phyloP scores from a whole-genome alignment of 1,140 invertebrate genomes.

The Maniola jurtina region DNA sequence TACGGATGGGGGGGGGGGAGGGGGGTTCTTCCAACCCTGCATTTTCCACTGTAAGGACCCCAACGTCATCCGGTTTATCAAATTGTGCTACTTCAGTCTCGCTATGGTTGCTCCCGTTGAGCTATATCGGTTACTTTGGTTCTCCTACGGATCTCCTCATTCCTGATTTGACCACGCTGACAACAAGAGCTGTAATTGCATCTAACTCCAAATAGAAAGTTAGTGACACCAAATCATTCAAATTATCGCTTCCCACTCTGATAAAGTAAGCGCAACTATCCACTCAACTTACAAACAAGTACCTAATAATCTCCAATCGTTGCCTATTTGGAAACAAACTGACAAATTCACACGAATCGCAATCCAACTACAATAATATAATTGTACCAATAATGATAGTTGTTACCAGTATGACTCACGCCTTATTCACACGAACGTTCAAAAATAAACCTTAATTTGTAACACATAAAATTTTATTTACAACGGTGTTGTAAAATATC shows the following conservation, averaged over 20 bases:
- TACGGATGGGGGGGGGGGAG: no score
- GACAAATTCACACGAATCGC: slow-evolving; percentile 32
- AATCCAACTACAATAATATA: slow-evolving; percentile 26
- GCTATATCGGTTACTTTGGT: no score
- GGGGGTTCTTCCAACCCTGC: no score
- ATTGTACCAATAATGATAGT: slow-evolving; percentile 34
- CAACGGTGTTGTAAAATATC: not conserved
- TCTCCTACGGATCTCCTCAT: no score
- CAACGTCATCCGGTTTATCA: no score
- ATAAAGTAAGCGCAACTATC: not conserved
- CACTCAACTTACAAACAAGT: slow-evolving; percentile 16
- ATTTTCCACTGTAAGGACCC: no score
- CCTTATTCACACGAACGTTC: slow-evolving; percentile 3
- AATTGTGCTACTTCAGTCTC: no score
- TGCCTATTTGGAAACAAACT: slow-evolving; percentile 22
- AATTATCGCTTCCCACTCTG: no score
- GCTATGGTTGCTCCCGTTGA: no score
- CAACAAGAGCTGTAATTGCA: not conserved
- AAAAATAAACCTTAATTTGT: not conserved
- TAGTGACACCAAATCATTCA: not conserved
- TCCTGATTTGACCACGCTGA: not conserved
- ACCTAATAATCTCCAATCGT: not conserved
- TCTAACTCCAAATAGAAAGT: not conserved
- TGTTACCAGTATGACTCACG: slow-evolving; percentile 26
- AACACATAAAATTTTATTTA: not conserved